Conservation (phyloP, 2,888 invertebrate species). For the Fragum fragum region DNA sequence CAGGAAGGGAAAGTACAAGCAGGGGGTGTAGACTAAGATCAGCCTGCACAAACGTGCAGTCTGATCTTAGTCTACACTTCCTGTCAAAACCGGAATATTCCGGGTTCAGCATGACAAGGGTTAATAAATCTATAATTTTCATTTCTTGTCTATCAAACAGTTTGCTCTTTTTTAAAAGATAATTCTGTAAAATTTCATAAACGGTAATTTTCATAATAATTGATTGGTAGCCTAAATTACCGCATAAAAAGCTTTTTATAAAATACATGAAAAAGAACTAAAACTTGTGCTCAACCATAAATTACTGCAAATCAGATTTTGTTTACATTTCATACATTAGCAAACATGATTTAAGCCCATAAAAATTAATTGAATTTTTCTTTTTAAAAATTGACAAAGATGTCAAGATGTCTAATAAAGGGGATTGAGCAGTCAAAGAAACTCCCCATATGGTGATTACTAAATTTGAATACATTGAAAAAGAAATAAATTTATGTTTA, state of each 20-base stretch:
- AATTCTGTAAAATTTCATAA: too few relatives aligned
- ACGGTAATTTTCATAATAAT: not conserved
- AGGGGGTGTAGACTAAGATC: too few relatives aligned
- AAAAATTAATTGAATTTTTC: constrained; percentile 25
- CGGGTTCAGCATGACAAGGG: too few relatives aligned
- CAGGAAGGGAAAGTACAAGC: too few relatives aligned
- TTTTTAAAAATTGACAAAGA: not conserved
- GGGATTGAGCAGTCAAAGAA: not conserved
- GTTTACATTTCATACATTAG: constrained; percentile 20
- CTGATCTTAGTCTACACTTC: too few relatives aligned
- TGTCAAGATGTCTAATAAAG: constrained; percentile 27
- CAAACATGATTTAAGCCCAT: constrained; percentile 5
- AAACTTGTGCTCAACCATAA: not conserved
- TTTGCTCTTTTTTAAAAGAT: too few relatives aligned
- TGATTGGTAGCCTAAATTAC: not conserved
- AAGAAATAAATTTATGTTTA: too few relatives aligned
- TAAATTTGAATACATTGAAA: too few relatives aligned
- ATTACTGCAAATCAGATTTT: constrained; percentile 14
- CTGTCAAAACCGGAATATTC: too few relatives aligned
- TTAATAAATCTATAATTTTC: too few relatives aligned
- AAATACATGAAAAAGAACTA: not conserved
- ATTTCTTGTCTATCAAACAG: too few relatives aligned
- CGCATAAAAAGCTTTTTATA: not conserved
- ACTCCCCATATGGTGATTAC: not conserved
- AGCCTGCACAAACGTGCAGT: too few relatives aligned